A percentile compares a stretch with the other conserved stretches of the same genome.
phyloP scores from a whole-genome alignment of 2,113 vertebrate species.

The Genyomyrus donnyi region DNA sequence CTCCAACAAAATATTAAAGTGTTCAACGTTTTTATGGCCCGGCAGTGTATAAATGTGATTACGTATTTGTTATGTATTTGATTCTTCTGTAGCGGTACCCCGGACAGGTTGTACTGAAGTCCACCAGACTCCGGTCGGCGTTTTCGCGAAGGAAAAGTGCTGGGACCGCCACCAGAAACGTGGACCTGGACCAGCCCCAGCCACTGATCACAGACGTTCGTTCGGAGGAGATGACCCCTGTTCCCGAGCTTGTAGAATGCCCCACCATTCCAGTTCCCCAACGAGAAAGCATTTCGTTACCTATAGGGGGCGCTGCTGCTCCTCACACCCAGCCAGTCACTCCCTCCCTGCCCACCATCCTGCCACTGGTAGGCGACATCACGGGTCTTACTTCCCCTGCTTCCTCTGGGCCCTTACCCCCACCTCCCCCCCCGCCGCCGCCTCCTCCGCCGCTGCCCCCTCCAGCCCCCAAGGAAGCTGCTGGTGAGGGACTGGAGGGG shows the following conservation, averaged over 20 bases:
- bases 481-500: constrained; percentile 46
- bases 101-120: constrained; percentile 90
- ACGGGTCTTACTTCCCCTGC: constrained; percentile 45
- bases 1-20: too few relatives aligned
- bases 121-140: constrained; percentile 71
- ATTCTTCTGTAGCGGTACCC: constrained; percentile 71
- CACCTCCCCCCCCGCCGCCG: constrained; percentile 39
- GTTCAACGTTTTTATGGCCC: too few relatives aligned
- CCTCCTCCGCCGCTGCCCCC: constrained; percentile 47
- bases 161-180: constrained; percentile 29
- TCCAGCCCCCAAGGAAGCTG: constrained; percentile 43
- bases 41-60: too few relatives aligned
- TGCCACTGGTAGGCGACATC: constrained; percentile 44
- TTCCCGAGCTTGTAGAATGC: constrained; percentile 49
- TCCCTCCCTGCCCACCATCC: constrained; percentile 50
- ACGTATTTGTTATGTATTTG: too few relatives aligned
- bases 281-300: constrained; percentile 59
- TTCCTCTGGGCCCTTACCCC: constrained; percentile 43
- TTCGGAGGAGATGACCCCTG: constrained; percentile 49
- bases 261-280: constrained; percentile 33
- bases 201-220: constrained; percentile 61
- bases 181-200: constrained; percentile 45
- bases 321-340: constrained; percentile 50
- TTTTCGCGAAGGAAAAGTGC: constrained; percentile 62
- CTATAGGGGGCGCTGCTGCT: constrained; percentile 51